These are phyloP conservation scores for Cydia pomonella DNA, from an alignment of 1,140 invertebrate species.

Conservation along the genomic window DNA sequence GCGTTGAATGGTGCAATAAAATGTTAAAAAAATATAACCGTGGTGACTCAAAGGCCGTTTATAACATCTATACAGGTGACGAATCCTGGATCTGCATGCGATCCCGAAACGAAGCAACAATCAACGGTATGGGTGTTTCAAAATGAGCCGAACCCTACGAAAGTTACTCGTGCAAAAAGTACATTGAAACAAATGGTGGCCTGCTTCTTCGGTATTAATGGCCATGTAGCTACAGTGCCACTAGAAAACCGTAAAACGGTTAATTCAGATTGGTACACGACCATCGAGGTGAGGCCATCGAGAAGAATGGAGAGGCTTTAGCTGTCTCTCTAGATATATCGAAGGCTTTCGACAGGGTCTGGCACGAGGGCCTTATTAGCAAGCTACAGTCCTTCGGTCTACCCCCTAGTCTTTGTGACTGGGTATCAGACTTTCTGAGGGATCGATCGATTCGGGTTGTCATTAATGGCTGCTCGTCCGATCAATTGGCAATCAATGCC, in stretches of 20 bases:
- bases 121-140: constrained; percentile 37
- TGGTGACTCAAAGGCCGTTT: constrained; percentile 31
- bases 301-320: no score
- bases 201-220: background rate
- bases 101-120: constrained; percentile 37
- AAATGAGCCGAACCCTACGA: constrained; percentile 40
- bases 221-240: background rate
- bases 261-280: background rate
- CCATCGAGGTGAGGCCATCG: no score
- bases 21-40: constrained; percentile 39
- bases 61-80: constrained; percentile 36
- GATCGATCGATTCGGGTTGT: no score
- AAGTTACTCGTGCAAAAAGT: constrained; percentile 30
- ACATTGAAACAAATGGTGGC: background rate
- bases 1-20: constrained; percentile 35
- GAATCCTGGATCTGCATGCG: constrained; percentile 38
- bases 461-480: no score
- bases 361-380: no score
- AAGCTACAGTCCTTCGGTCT: no score
- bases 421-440: no score
- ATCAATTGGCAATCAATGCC: no score
- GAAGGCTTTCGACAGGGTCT: no score
- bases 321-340: no score
- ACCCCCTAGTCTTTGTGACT: no score
- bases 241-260: constrained; percentile 8